Conservation (phyloP, 2,113 vertebrate species). For the Microcebus lehilahytsara region DNA sequence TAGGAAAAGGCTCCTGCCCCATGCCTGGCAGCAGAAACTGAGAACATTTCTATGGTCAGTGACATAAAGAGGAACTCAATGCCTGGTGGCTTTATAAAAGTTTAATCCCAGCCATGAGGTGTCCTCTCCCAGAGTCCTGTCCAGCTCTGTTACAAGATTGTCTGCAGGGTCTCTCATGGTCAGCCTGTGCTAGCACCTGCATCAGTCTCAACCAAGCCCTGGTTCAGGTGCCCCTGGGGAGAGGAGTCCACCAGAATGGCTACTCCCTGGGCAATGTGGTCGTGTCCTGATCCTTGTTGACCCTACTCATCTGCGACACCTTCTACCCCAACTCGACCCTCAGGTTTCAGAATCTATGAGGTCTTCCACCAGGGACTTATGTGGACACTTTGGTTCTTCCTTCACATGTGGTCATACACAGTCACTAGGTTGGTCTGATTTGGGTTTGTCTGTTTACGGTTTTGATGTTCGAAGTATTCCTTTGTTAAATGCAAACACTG, state of each 20-base stretch:
- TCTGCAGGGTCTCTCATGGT: background rate
- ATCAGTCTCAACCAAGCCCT: background rate
- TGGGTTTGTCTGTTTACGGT: background rate
- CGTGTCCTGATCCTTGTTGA: background rate
- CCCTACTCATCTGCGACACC: no score
- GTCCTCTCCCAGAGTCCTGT: background rate
- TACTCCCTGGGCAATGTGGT: background rate
- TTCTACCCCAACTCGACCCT: background rate
- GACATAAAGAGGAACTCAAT: background rate
- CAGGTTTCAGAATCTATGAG: background rate
- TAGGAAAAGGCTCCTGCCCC: background rate
- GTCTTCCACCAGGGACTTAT: background rate
- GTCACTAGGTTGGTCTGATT: background rate
- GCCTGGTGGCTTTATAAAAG: background rate
- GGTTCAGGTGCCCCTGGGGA: background rate
- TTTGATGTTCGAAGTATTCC: background rate
- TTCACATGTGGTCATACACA: background rate
- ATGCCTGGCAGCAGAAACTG: background rate
- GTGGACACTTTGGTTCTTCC: background rate
- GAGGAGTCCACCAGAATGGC: background rate
- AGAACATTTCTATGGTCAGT: background rate
- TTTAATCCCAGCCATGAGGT: background rate
- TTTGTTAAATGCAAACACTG: background rate
- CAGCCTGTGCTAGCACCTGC: background rate
- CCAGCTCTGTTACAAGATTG: background rate